Evolutionary conservation across 2,797 vertebrate genomes (phyloP).

Genomic region (Zalophus californianus): DNA sequence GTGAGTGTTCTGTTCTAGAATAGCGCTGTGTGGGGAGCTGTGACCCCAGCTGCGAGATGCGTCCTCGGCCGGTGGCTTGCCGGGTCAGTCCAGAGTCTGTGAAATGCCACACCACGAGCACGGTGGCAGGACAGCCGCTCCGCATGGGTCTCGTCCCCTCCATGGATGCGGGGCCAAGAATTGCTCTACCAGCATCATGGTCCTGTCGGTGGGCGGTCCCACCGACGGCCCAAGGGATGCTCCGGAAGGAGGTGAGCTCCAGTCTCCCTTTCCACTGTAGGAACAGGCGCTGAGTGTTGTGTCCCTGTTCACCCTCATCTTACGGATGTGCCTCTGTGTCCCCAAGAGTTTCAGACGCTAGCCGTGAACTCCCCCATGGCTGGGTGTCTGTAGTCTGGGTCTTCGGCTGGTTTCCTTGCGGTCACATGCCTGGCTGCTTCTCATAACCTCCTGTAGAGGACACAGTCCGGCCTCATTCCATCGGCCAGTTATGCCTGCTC

Average conservation of each 20-base stretch:
- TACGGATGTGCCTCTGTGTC: not conserved
- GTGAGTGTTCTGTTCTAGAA: not conserved
- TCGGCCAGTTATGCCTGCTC: not conserved
- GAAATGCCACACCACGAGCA: too few relatives aligned
- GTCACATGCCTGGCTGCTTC: not conserved
- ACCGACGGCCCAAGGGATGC: too few relatives aligned
- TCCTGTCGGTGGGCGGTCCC: not conserved
- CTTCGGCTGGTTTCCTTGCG: not conserved
- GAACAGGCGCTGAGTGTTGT: too few relatives aligned
- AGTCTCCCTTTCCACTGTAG: not conserved
- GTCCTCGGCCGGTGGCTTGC: not conserved
- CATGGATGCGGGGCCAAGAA: rapidly evolving
- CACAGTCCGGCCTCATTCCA: not conserved
- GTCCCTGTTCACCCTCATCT: not conserved
- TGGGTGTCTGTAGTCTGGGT: not conserved
- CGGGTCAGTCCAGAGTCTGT: not conserved
- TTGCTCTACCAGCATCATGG: not conserved
- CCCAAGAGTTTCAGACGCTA: not conserved
- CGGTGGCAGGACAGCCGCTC: not conserved
- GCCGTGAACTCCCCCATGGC: not conserved
- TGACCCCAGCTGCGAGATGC: not conserved
- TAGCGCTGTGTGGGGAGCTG: not conserved
- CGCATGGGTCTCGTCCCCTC: not conserved
- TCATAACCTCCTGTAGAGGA: not conserved
- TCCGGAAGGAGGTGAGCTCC: not conserved